Evolutionary conservation across 2,113 vertebrate species (phyloP), one percentile per base, ranked within the genome.

Genomic region (Limnothrissa miodon): DNA sequence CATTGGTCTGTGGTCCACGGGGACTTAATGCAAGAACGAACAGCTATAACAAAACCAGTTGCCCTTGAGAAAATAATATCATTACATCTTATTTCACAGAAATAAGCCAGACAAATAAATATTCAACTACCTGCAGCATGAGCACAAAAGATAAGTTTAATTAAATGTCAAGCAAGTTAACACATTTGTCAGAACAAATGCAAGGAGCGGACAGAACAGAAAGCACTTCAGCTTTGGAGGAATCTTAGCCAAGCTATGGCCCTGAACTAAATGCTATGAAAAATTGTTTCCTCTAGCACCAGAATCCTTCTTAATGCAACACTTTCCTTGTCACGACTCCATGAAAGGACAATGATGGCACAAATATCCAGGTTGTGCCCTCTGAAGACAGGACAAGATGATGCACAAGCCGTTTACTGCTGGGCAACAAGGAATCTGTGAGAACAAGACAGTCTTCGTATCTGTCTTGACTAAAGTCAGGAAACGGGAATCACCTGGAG

Each of bases 401-500:
- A 29, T 33, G 7, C 5, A 33, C 29, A 66, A 25, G 59, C 59
- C 33, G 2, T 33, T 33, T 29, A 33, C 59, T 66, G 59, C n/a
- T 66, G 59, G 59, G 29, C 25, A 66, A 66, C n/a, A 33, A 66
- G 59, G 29, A 33, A 33, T 33, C 59, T 66, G 59, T 9, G 25
- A 66, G 25, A 25, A 33, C 59, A 66, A 15, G 59, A 21, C 82
- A 15, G 13, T 62, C 62, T 51, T 79, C 79, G n/a, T 36, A 45
- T 81, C 79, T 33, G 59, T 84, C 78, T 59, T 79, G 70, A 23
- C 29, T 82, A 45, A 82, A 44, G 81, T 82, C 84, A 79, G 45
- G 23, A 39, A 83, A 83, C 59, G 86, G 85, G 86, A 83, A 81
- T 87, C 83, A 92, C 89, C 91, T 91, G 86, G 85, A 92, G 85